Evolutionary conservation across 2,888 invertebrate genomes (phyloP), one percentile per base, ranked within the genome.

Genomic region (Alloplasta piceator): DNA sequence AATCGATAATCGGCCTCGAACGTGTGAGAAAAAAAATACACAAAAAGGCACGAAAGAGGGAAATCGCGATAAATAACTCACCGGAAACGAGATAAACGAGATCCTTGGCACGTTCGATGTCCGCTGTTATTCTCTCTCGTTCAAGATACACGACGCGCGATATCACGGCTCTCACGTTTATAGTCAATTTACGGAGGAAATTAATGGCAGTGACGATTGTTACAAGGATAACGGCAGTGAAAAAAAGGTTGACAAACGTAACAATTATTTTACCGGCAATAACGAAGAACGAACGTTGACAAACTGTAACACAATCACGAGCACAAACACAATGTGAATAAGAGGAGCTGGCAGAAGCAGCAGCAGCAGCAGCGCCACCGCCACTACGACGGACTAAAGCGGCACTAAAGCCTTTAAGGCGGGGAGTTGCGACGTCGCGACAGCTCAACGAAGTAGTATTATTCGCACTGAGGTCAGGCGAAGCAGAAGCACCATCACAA

Each of bases 391-490:
- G 26, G 72, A 68, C 63, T 55, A 58, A 43, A 50, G 55, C 16
- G 66, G 52, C 64, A 73, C 64, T 38, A 70, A 26, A 71, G 55
- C n/a, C 10, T 14, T 9, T 66, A 56, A 41, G 61, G 56, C 39
- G 55, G 43, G 46, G 67, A 14, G 56, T 61, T 36, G 64, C 71
- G 76, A 26, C 26, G 26, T 71, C 71, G 55, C 41, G 60, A 41
- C 61, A 71, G 56, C 55, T 72, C 48, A 72, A 61, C 61, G 72
- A 72, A 80, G 80, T 77, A 67, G 66, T 56, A 38, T 46, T n/a
- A 80, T 41, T 72, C 76, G 76, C 36, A 60, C 55, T 77, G 67
- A 61, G 46, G 63, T 80, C 77, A 68, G 76, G 52, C 64, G 14
- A 26, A 46, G 46, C 61, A 72, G 72, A 38, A 55, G 63, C 56